These are phyloP conservation scores for Thrips palmi DNA, from an alignment of 1,140 invertebrate species.

Conservation along the genomic window DNA sequence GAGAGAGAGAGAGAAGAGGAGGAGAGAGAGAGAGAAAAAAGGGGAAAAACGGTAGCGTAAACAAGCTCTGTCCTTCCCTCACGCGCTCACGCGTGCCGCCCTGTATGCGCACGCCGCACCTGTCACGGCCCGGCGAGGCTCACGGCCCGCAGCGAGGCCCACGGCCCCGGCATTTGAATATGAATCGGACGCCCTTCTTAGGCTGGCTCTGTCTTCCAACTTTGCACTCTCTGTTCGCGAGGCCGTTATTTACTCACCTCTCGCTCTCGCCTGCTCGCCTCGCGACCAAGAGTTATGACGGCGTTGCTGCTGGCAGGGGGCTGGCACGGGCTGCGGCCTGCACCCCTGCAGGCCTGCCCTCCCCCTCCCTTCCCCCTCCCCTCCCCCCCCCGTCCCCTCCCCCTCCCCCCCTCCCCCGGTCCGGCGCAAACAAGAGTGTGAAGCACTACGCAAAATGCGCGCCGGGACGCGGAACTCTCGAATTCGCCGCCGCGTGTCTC, in stretches of 20 bases:
- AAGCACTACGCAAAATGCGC: too few species aligned
- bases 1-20: background rate
- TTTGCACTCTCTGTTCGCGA: slow-evolving; percentile 9
- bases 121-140: background rate
- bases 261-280: slow-evolving; percentile 8
- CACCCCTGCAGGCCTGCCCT: background rate
- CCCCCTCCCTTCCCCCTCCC: too few species aligned
- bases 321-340: slow-evolving; percentile 7
- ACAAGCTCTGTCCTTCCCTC: too few species aligned
- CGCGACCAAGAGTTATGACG: slow-evolving; percentile 9
- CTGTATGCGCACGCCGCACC: background rate
- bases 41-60: slow-evolving; percentile 1
- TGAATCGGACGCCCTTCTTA: slow-evolving; percentile 7
- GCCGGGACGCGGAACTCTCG: too few species aligned
- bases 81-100: too few species aligned
- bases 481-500: too few species aligned
- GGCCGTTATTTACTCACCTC: slow-evolving; percentile 9
- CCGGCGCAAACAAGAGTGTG: too few species aligned
- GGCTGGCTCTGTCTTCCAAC: slow-evolving; percentile 4
- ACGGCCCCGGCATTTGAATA: background rate
- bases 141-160: background rate
- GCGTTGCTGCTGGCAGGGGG: slow-evolving; percentile 2
- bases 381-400: too few species aligned
- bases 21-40: background rate
- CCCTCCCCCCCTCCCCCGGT: too few species aligned